Evolutionary conservation across 2,888 invertebrate species (phyloP).

Genomic region (Steinernema scapterisci): DNA sequence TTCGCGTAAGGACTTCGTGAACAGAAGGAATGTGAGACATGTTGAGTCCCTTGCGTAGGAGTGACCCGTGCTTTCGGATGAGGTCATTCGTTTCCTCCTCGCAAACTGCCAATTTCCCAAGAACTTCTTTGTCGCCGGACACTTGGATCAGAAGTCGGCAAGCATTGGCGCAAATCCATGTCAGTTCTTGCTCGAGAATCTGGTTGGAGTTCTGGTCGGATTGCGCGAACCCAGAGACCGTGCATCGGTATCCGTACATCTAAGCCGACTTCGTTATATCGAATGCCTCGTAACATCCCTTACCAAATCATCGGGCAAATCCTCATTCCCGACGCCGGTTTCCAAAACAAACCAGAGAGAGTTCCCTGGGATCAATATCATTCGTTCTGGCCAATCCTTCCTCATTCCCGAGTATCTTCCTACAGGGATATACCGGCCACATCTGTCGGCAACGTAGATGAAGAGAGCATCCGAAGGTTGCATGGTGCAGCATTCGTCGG

Average conservation of each 20-base stretch:
- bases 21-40: constrained; percentile 84
- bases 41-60: constrained; percentile 87
- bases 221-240: constrained; percentile 55
- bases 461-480: constrained; percentile 42
- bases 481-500: constrained; percentile 85
- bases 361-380: constrained; percentile 72
- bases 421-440: constrained; percentile 38
- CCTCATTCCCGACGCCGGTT: constrained; percentile 71
- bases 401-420: constrained; percentile 39
- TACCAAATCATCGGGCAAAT: constrained; percentile 29
- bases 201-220: constrained; percentile 42
- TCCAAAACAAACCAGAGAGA: constrained; percentile 92
- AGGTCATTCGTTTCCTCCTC: constrained; percentile 60
- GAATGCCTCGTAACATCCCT: neutral
- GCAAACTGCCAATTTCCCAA: constrained; percentile 25
- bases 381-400: constrained; percentile 79
- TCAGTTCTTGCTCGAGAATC: constrained; percentile 62
- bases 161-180: constrained; percentile 61
- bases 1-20: constrained; percentile 76
- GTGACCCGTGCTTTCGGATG: constrained; percentile 68
- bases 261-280: constrained; percentile 32
- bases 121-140: constrained; percentile 15
- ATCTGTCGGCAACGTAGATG: constrained; percentile 40
- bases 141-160: constrained; percentile 60
- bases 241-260: constrained; percentile 62